A percentile compares a stretch with the other conserved stretches of the same genome.
These are phyloP conservation scores for Metallyticus violacea DNA, from an alignment of 2,888 invertebrate genomes.

Conservation along the genomic window DNA sequence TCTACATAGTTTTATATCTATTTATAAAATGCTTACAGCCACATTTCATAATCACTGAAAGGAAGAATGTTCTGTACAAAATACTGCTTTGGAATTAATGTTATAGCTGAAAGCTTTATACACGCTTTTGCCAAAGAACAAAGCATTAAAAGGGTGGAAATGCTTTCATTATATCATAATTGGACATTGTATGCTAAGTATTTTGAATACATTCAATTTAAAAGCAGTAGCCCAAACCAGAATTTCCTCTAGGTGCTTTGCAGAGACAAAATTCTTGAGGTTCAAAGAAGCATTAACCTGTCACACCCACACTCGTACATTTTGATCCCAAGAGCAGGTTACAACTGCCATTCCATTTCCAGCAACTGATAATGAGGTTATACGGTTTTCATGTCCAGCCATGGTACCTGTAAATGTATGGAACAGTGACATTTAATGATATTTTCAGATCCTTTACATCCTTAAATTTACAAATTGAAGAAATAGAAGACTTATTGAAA, in stretches of 20 bases:
- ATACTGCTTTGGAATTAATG: not conserved
- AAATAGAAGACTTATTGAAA: no score
- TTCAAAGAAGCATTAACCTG: slow-evolving; percentile 1
- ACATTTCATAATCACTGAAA: not conserved
- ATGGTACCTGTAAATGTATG: slow-evolving; percentile 59
- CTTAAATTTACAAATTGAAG: no score
- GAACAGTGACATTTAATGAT: not conserved
- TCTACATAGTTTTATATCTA: not conserved
- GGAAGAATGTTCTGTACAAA: not conserved
- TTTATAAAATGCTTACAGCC: not conserved
- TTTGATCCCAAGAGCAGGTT: slow-evolving; percentile 90
- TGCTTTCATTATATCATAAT: not conserved
- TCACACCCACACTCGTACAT: slow-evolving; percentile 84
- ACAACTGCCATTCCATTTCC: slow-evolving; percentile 82
- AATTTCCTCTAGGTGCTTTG: not conserved
- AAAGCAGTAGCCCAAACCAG: not conserved
- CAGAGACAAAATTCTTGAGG: not conserved
- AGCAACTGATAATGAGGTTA: slow-evolving; percentile 80
- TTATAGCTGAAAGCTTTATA: not conserved
- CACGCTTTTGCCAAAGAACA: not conserved
- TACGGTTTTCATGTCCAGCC: slow-evolving; percentile 81
- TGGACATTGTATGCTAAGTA: not conserved
- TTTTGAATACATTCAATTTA: not conserved
- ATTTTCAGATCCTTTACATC: not conserved
- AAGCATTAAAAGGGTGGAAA: not conserved